A percentile compares a stretch with the other conserved stretches of the same genome.
phyloP scores from a whole-genome alignment of 64 coral and sea anemone genomes.

The Actinia tenebrosa region DNA sequence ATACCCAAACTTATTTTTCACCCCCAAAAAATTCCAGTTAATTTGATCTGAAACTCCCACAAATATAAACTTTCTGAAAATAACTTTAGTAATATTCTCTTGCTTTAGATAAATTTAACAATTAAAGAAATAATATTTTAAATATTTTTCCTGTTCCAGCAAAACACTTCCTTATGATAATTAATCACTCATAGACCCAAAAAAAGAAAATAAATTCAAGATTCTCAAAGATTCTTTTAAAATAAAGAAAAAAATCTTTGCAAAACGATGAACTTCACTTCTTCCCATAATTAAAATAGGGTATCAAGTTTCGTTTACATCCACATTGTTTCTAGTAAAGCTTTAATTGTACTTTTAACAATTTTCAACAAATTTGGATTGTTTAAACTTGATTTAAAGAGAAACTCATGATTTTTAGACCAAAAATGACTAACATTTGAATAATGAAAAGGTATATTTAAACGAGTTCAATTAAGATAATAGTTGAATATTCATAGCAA shows the following conservation, averaged over 20 bases:
- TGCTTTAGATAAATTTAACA: no score
- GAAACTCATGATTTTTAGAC: neutral
- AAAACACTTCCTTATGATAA: neutral
- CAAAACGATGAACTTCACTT: neutral
- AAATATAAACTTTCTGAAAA: no score
- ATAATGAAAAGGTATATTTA: neutral
- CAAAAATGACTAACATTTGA: neutral
- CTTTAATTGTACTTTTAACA: neutral
- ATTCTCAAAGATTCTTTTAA: neutral
- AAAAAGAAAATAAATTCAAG: neutral
- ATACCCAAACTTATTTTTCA: no score
- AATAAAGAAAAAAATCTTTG: neutral
- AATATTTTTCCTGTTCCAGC: neutral
- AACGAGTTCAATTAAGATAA: neutral
- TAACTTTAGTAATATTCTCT: no score
- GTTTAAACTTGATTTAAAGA: no score
- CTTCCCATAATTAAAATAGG: neutral
- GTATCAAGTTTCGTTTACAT: neutral
- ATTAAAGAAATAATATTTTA: neutral
- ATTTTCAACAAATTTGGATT: neutral
- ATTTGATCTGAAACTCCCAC: no score
- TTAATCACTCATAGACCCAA: neutral
- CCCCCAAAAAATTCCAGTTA: no score
- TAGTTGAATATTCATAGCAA: neutral
- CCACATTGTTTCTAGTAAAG: neutral